A percentile compares a stretch with the other conserved stretches of the same genome.
These are phyloP conservation scores for Sebastiscus albofasciatus DNA, from an alignment of 2,797 vertebrate species.

Conservation along the genomic window DNA sequence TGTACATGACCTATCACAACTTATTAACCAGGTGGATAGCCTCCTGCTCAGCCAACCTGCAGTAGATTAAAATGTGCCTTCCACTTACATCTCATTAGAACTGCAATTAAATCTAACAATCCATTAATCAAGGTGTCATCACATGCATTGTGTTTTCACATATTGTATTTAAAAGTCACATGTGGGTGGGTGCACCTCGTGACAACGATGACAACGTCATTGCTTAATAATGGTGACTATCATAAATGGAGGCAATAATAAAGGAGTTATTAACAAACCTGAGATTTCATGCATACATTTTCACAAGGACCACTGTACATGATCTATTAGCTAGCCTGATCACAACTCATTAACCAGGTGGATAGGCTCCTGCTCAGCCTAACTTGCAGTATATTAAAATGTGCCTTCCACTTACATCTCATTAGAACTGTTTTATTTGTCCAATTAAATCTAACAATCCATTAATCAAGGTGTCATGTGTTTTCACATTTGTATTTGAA, in stretches of 20 bases:
- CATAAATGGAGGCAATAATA: neutral
- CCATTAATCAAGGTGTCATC: neutral
- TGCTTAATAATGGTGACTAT: neutral
- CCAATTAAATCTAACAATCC: slow-evolving; percentile 18
- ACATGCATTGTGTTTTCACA: neutral
- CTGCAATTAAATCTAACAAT: slow-evolving; percentile 18
- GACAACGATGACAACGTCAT: neutral
- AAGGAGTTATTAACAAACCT: neutral
- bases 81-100: slow-evolving; percentile 27
- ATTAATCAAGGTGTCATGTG: neutral
- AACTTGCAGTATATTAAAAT: slow-evolving; percentile 17
- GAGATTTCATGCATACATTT: slow-evolving; percentile 15
- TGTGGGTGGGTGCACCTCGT: neutral
- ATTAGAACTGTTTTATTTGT: slow-evolving; percentile 25
- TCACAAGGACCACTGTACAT: slow-evolving; percentile 4
- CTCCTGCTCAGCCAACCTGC: neutral
- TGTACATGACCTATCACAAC: neutral
- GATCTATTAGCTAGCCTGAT: slow-evolving; percentile 14
- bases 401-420: neutral
- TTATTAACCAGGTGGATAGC: slow-evolving; percentile 19
- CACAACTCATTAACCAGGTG: slow-evolving; percentile 34
- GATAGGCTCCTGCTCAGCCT: neutral
- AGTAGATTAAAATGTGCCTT: slow-evolving; percentile 9
- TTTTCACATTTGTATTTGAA: neutral
- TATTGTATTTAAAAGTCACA: neutral